Evolutionary conservation across 2,888 invertebrate genomes (phyloP).

Genomic region (Sphinx pinastri): DNA sequence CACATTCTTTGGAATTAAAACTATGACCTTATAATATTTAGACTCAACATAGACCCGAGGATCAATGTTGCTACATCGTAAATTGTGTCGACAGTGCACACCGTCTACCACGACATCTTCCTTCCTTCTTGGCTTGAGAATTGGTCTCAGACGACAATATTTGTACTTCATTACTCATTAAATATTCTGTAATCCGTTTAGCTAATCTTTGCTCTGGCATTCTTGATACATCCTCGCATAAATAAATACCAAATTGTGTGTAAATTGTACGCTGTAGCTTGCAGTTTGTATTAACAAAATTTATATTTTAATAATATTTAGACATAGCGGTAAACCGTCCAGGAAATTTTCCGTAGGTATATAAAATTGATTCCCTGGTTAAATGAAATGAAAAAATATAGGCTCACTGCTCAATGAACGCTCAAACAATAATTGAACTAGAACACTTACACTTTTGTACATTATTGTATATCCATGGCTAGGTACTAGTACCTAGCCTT

Average conservation of each 20-base stretch:
- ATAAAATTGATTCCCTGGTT: not conserved
- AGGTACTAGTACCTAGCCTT: too few relatives aligned
- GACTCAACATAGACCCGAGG: too few relatives aligned
- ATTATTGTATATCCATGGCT: not conserved
- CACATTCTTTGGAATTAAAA: too few relatives aligned
- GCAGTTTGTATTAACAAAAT: conserved; percentile 15
- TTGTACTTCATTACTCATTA: too few relatives aligned
- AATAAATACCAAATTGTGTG: not conserved
- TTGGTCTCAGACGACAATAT: too few relatives aligned
- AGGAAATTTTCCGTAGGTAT: conserved; percentile 12
- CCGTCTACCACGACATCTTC: too few relatives aligned
- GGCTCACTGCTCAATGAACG: not conserved
- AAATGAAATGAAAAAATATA: not conserved
- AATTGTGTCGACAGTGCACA: too few relatives aligned
- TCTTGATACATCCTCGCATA: not conserved
- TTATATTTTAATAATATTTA: conserved; percentile 18
- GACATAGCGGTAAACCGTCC: conserved; percentile 6
- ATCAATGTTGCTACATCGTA: too few relatives aligned
- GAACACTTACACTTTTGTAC: too few relatives aligned
- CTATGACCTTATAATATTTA: too few relatives aligned
- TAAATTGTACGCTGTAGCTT: not conserved
- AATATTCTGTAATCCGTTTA: not conserved
- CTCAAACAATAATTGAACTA: not conserved
- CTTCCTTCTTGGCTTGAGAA: too few relatives aligned
- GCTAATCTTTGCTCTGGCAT: not conserved